These are phyloP conservation scores for Nezara viridula DNA, from an alignment of 2,888 invertebrate genomes.

Conservation along the genomic window DNA sequence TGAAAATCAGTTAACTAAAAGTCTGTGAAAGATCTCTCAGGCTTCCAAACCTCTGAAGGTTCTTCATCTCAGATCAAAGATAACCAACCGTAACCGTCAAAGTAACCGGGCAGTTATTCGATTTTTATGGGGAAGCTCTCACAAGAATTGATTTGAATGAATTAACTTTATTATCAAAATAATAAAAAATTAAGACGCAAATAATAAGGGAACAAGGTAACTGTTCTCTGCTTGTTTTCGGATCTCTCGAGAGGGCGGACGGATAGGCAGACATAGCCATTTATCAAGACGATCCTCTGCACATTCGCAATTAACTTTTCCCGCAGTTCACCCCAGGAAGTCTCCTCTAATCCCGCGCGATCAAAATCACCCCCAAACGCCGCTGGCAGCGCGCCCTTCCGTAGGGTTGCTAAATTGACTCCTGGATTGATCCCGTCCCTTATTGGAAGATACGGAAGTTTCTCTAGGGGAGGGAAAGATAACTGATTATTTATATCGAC, in stretches of 20 bases:
- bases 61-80: background rate
- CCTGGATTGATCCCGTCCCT: conserved; percentile 45
- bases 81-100: too few species aligned
- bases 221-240: background rate
- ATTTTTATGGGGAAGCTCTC: too few species aligned
- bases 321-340: conserved; percentile 24
- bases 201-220: background rate
- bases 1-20: background rate
- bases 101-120: too few species aligned
- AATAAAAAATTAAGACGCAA: background rate
- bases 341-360: conserved; percentile 6
- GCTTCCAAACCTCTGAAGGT: background rate
- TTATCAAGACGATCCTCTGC: background rate
- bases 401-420: conserved; percentile 41
- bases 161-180: background rate
- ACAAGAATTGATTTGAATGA: background rate
- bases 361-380: conserved; percentile 22
- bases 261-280: background rate
- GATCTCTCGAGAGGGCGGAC: background rate
- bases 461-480: conserved; percentile 37
- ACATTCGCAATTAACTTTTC: conserved; percentile 45
- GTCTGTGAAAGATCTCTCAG: background rate
- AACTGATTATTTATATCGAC: conserved; percentile 63
- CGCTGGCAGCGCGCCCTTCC: background rate
- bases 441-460: conserved; percentile 34